Percentiles rank a stretch among this genome's conserved stretches.
Conservation (phyloP, 1,140 invertebrate species). For the Lanistes nyassanus region DNA sequence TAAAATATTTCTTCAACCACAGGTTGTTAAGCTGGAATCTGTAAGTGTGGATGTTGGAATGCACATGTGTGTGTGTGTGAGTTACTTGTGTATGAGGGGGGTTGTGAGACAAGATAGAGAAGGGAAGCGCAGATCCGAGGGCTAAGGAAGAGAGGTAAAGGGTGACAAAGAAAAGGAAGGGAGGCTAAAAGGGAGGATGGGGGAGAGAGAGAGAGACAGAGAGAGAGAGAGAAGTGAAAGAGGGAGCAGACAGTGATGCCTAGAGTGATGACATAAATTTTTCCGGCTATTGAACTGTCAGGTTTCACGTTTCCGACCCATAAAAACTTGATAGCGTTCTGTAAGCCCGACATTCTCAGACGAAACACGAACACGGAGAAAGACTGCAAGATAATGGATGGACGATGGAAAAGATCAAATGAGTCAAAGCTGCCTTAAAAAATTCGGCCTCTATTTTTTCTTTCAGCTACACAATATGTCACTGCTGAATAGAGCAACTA, state of each 20-base stretch:
- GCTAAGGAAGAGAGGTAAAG: neutral
- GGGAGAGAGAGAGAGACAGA: conserved; percentile 4
- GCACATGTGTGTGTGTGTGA: neutral
- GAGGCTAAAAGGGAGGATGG: neutral
- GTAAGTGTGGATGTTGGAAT: no score
- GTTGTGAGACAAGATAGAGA: no score
- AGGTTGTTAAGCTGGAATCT: no score
- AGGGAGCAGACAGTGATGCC: neutral
- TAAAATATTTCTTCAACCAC: no score
- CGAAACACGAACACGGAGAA: no score
- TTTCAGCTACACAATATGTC: neutral
- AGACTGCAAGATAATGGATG: neutral
- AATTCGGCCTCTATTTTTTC: neutral
- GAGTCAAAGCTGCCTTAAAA: neutral
- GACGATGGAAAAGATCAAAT: neutral
- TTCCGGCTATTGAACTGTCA: neutral
- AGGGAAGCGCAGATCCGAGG: neutral
- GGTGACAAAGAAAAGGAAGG: neutral
- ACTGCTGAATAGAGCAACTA: no score
- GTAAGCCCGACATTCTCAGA: neutral
- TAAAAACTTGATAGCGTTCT: no score
- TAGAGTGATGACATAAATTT: neutral
- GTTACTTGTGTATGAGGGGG: no score
- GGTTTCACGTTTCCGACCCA: neutral
- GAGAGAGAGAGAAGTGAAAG: neutral